Conservation (phyloP, 2,888 invertebrate species). For the Chromoteleia sp. region DNA sequence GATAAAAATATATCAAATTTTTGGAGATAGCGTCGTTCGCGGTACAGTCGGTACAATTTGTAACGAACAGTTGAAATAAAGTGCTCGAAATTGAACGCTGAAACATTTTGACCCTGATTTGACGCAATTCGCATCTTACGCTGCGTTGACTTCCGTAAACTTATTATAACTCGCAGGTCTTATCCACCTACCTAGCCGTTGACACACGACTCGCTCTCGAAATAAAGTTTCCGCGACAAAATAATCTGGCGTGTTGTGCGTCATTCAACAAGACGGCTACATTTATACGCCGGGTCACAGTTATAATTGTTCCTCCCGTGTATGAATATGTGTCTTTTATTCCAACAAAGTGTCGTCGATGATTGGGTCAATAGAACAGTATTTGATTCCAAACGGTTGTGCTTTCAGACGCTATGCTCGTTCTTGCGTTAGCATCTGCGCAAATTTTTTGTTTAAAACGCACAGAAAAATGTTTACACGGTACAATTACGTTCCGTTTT, state of each 20-base stretch:
- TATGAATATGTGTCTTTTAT: slow-evolving; percentile 53
- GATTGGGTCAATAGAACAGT: slow-evolving; percentile 42
- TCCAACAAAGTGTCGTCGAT: slow-evolving; percentile 44
- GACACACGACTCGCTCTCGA: slow-evolving; percentile 82
- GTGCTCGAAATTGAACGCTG: slow-evolving; percentile 5
- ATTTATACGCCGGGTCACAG: slow-evolving; percentile 62
- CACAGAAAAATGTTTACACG: too few relatives aligned
- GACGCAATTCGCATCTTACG: slow-evolving; percentile 40
- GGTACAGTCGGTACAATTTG: too few relatives aligned
- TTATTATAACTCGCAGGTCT: slow-evolving; percentile 58
- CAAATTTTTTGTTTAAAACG: too few relatives aligned
- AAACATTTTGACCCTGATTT: slow-evolving; percentile 50
- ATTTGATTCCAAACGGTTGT: too few relatives aligned
- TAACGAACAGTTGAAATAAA: not conserved
- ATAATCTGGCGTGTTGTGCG: slow-evolving; percentile 79
- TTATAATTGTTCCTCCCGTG: slow-evolving; percentile 51
- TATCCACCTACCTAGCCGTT: slow-evolving; percentile 87
- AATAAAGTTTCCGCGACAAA: slow-evolving; percentile 79
- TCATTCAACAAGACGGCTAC: slow-evolving; percentile 73
- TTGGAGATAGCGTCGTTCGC: too few relatives aligned
- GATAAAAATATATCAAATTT: too few relatives aligned
- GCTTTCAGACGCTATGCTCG: too few relatives aligned
- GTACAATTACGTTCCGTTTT: too few relatives aligned
- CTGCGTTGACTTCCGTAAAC: slow-evolving; percentile 56
- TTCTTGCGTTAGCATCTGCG: too few relatives aligned